A percentile compares a stretch with the other conserved stretches of the same genome.
Evolutionary conservation across 2,888 invertebrate genomes (phyloP).

Genomic region (Gnatocerus cornutus): DNA sequence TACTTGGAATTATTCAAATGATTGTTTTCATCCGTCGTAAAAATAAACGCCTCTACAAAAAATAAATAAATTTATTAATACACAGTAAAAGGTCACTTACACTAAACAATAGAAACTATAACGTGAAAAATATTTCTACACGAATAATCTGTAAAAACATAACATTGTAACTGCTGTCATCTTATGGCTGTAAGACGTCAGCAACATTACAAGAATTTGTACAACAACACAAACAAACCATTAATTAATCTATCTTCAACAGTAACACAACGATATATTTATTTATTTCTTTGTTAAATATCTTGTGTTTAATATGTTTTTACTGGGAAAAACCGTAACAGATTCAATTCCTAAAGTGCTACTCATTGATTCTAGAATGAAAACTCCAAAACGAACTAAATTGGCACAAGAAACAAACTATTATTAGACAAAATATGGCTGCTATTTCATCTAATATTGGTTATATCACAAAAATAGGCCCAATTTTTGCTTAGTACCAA

Average conservation of each 20-base stretch:
- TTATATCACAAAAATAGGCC: slow-evolving; percentile 57
- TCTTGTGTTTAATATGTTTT: slow-evolving; percentile 6
- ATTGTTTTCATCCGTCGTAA: neutral
- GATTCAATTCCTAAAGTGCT: slow-evolving; percentile 53
- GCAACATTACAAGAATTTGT: slow-evolving; percentile 26
- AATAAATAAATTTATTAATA: slow-evolving; percentile 47
- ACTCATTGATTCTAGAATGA: slow-evolving; percentile 13
- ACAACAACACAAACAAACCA: slow-evolving; percentile 17
- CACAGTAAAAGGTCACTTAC: slow-evolving; percentile 44
- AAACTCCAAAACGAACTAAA: slow-evolving; percentile 21
- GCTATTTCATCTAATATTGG: slow-evolving; percentile 56
- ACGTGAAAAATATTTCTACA: slow-evolving; percentile 11
- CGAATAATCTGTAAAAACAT: slow-evolving; percentile 1
- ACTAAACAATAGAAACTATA: slow-evolving; percentile 28
- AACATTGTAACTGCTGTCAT: slow-evolving; percentile 14
- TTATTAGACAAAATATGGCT: slow-evolving; percentile 61
- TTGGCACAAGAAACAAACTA: slow-evolving; percentile 47
- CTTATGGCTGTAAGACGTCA: slow-evolving; percentile 39
- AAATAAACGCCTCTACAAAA: slow-evolving; percentile 31
- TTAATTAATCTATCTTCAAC: slow-evolving; percentile 21
- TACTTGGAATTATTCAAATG: no score
- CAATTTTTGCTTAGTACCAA: slow-evolving; percentile 54
- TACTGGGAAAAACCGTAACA: slow-evolving; percentile 1
- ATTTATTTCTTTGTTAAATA: slow-evolving; percentile 19
- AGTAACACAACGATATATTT: slow-evolving; percentile 22